Conservation (phyloP, 2,797 vertebrate species). For the Lycodopsis pacificus region DNA sequence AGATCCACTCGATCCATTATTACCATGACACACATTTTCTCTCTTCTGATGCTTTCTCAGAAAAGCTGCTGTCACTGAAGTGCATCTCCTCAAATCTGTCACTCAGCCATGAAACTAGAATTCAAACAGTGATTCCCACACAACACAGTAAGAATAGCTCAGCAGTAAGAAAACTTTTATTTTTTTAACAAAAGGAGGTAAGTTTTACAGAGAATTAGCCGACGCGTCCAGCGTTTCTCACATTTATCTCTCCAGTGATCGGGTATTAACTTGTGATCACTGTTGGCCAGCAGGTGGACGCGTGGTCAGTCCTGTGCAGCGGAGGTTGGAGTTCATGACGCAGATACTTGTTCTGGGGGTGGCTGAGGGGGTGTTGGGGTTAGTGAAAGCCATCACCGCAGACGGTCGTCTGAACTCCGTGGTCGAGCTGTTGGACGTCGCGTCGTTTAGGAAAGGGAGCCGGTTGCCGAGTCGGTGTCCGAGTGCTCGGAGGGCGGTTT, state of each 20-base stretch:
- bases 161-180: neutral
- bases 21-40: neutral
- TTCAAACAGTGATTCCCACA: neutral
- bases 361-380: slow-evolving; percentile 14
- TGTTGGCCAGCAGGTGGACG: neutral
- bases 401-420: slow-evolving; percentile 56
- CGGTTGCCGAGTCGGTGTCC: slow-evolving; percentile 43
- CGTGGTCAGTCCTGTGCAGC: neutral
- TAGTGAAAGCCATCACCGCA: neutral
- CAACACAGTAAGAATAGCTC: neutral
- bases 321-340: slow-evolving; percentile 40
- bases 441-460: slow-evolving; percentile 36
- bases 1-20: neutral
- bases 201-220: neutral
- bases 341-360: slow-evolving; percentile 63
- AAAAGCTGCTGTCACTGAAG: neutral
- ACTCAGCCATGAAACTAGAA: neutral
- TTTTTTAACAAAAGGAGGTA: neutral
- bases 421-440: slow-evolving; percentile 64
- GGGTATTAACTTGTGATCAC: slow-evolving; percentile 12
- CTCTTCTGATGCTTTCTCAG: neutral
- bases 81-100: neutral
- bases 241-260: neutral
- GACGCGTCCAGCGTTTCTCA: neutral
- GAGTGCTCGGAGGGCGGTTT: slow-evolving; percentile 76